Evolutionary conservation across 2,113 vertebrate species (phyloP).

Genomic region (Colius striatus): DNA sequence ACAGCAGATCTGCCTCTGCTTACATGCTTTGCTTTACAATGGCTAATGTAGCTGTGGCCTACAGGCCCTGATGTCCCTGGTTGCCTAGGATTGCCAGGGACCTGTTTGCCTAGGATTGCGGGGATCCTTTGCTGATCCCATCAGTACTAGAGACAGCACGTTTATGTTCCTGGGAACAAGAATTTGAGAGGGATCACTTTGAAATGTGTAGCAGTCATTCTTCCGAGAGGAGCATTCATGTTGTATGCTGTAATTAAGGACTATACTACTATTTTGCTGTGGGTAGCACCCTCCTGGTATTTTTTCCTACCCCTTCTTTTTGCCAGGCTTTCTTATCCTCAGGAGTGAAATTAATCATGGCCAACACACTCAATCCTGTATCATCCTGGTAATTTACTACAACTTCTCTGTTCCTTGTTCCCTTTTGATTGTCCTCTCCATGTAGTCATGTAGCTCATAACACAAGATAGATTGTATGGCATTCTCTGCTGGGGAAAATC

Average conservation of each 20-base stretch:
- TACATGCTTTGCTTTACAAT: background rate
- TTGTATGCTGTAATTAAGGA: background rate
- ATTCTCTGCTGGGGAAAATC: slow-evolving; percentile 82
- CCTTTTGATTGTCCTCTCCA: slow-evolving; percentile 80
- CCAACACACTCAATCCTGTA: slow-evolving; percentile 67
- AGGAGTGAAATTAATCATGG: slow-evolving; percentile 69
- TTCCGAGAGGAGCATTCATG: background rate
- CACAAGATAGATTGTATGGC: slow-evolving; percentile 84
- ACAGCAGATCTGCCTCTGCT: background rate
- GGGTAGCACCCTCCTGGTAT: background rate
- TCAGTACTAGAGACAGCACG: background rate
- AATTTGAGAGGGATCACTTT: background rate
- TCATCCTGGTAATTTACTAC: slow-evolving; percentile 56
- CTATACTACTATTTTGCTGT: background rate
- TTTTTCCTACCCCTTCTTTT: slow-evolving; percentile 51
- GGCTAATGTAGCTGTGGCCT: accelerated
- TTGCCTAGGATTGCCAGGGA: too few relatives aligned
- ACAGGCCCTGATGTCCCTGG: background rate
- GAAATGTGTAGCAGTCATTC: background rate
- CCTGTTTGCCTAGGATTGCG: too few relatives aligned
- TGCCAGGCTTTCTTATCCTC: slow-evolving; percentile 43
- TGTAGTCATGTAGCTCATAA: slow-evolving; percentile 74
- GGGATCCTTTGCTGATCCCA: background rate
- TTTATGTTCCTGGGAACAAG: background rate
- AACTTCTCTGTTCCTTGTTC: slow-evolving; percentile 52